These are phyloP conservation scores for Clarias pachynema DNA, from an alignment of 2,797 vertebrate species.

Conservation along the genomic window DNA sequence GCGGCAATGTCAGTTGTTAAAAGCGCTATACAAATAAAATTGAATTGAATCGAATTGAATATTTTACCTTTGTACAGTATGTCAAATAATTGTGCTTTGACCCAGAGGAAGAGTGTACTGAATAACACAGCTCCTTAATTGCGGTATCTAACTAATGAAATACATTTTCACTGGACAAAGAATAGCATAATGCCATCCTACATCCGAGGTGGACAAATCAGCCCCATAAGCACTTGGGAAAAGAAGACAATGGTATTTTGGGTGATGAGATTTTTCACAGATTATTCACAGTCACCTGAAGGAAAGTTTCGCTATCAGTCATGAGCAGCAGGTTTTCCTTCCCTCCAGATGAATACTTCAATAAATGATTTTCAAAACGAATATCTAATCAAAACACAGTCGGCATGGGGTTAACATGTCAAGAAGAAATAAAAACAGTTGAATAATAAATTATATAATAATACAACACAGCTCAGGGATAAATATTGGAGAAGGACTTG, in stretches of 20 bases:
- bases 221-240: not conserved
- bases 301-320: not conserved
- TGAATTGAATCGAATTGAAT: too few species aligned
- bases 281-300: not conserved
- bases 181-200: not conserved
- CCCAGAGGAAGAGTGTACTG: not conserved
- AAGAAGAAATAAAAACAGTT: not conserved
- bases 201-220: not conserved
- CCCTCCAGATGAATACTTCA: not conserved
- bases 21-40: too few species aligned
- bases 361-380: too few species aligned
- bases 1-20: too few species aligned
- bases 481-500: not conserved
- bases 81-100: not conserved
- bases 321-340: not conserved
- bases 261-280: not conserved
- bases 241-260: not conserved
- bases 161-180: not conserved
- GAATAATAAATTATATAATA: not conserved
- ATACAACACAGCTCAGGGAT: not conserved
- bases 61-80: not conserved
- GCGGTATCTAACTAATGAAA: not conserved
- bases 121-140: not conserved
- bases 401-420: not conserved
- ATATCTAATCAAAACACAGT: not conserved